Evolutionary conservation across 1,140 invertebrate species (phyloP).

Genomic region (Arion vulgaris): DNA sequence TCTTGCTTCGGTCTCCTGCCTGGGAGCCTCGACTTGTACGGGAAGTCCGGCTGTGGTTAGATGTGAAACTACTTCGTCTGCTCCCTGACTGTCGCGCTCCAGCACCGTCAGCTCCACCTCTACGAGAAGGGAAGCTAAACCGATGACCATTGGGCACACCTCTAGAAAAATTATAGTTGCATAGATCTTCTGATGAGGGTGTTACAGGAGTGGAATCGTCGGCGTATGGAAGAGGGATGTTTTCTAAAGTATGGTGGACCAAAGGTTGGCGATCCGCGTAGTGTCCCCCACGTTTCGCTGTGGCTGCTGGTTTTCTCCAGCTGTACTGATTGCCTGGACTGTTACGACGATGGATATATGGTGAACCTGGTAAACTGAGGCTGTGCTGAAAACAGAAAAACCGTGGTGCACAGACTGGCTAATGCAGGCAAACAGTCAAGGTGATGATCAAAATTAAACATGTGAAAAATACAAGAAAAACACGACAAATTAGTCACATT

Average conservation of each 20-base stretch:
- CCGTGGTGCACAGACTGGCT: neutral
- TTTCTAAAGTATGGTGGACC: constrained; percentile 94
- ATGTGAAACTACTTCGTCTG: constrained; percentile 63
- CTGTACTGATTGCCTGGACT: constrained; percentile 78
- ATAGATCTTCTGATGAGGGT: constrained; percentile 93
- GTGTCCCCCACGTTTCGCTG: constrained; percentile 21
- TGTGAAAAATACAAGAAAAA: neutral
- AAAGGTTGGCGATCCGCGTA: constrained; percentile 88
- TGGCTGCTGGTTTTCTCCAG: constrained; percentile 77
- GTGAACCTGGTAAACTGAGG: constrained; percentile 95
- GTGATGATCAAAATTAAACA: neutral
- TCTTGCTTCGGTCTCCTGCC: constrained; percentile 52
- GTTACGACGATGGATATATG: constrained; percentile 87
- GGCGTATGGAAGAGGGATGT: constrained; percentile 95
- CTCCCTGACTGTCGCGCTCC: constrained; percentile 46
- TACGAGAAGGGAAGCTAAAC: constrained; percentile 59
- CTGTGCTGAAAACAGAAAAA: constrained; percentile 82
- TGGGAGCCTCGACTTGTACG: constrained; percentile 53
- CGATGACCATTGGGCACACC: constrained; percentile 60
- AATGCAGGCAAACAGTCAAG: neutral
- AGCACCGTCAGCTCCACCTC: constrained; percentile 35
- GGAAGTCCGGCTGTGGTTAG: constrained; percentile 61
- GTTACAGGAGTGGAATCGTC: constrained; percentile 98
- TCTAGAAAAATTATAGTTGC: constrained; percentile 62
- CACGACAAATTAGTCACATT: too few relatives aligned